Evolutionary conservation across 2,113 vertebrate genomes (phyloP).

Genomic region (Mellivora capensis): DNA sequence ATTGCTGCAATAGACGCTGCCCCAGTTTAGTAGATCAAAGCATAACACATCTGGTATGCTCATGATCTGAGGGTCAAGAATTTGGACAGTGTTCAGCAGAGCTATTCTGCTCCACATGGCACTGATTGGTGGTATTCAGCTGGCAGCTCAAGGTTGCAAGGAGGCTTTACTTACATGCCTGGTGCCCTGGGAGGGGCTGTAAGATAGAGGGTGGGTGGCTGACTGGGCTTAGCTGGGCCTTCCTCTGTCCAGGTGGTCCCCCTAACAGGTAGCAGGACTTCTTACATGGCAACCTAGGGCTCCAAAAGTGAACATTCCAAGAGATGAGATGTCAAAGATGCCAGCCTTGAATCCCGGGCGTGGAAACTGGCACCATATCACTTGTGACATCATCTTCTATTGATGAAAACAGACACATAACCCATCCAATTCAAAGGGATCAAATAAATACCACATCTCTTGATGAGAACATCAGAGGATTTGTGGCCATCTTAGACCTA

Average conservation of each 20-base stretch:
- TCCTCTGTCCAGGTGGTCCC: not conserved
- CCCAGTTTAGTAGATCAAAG: not conserved
- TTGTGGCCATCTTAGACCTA: not conserved
- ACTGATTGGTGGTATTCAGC: not conserved
- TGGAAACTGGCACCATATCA: not conserved
- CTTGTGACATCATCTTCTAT: not conserved
- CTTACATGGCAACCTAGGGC: not conserved
- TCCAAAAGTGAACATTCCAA: not conserved
- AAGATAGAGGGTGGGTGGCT: not conserved
- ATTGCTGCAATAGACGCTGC: not conserved
- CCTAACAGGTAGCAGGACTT: not conserved
- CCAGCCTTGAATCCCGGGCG: not conserved
- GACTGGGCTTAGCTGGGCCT: not conserved
- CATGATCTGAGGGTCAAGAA: not conserved
- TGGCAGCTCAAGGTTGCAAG: not conserved
- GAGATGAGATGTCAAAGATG: not conserved
- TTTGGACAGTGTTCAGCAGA: not conserved
- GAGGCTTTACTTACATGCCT: not conserved
- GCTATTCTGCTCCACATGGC: not conserved
- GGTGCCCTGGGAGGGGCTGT: not conserved
- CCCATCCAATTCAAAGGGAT: not conserved
- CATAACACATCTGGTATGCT: not conserved
- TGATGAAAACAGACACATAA: not conserved
- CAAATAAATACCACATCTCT: not conserved
- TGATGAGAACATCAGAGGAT: not conserved